Percentiles rank a stretch among this genome's conserved stretches.
These are phyloP conservation scores for Kobus ellipsiprymnus DNA, from an alignment of 2,113 vertebrate genomes.

Conservation along the genomic window DNA sequence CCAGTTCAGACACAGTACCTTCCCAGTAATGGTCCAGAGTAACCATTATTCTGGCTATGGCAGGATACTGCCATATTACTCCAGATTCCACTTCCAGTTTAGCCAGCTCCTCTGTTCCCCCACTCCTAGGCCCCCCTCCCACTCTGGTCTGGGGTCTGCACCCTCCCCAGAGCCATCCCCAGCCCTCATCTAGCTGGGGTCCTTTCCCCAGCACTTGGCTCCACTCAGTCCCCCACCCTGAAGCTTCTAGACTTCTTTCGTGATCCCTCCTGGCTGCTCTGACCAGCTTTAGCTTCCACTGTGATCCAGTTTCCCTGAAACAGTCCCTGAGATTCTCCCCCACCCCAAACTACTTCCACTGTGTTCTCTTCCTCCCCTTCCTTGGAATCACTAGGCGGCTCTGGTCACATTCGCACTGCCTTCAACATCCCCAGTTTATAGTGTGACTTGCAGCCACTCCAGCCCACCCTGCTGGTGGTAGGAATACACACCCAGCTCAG, in stretches of 20 bases:
- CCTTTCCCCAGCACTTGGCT: background rate
- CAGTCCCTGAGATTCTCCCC: background rate
- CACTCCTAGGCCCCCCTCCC: background rate
- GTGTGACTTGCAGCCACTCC: background rate
- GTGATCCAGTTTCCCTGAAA: background rate
- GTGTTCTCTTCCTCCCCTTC: background rate
- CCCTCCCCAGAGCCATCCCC: background rate
- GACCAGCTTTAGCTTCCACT: background rate
- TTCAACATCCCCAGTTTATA: rapidly evolving
- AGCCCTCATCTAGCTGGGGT: background rate
- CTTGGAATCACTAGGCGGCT: background rate
- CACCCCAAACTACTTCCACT: background rate
- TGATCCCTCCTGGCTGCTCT: background rate
- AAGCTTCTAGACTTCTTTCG: background rate
- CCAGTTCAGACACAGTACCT: background rate
- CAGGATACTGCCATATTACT: background rate
- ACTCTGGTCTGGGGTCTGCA: background rate
- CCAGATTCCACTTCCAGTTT: background rate
- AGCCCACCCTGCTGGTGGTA: background rate
- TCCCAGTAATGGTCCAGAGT: background rate
- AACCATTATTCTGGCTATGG: background rate
- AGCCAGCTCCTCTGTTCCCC: background rate
- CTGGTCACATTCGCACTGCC: background rate
- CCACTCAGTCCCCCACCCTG: background rate
- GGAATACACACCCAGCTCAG: background rate